phyloP scores from a whole-genome alignment of 2,797 vertebrate species.

The Mormyrus hasselquistii region DNA sequence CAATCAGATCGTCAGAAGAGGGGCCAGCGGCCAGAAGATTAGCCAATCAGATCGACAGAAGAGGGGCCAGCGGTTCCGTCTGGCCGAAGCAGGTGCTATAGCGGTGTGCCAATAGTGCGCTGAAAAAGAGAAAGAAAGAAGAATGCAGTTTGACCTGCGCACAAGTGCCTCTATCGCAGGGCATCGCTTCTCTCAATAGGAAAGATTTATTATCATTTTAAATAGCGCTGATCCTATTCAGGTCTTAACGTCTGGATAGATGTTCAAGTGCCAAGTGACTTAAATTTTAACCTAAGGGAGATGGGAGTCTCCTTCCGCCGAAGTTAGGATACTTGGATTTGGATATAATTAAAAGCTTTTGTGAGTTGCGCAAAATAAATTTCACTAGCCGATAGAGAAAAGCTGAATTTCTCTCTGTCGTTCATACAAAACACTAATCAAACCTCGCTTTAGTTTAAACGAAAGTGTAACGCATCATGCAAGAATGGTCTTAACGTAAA shows the following conservation, averaged over 20 bases:
- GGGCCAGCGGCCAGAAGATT: conserved; percentile 65
- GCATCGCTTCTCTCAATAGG: conserved; percentile 6
- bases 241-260: background rate
- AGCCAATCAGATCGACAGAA: conserved; percentile 69
- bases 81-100: conserved; percentile 65
- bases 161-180: conserved; percentile 15
- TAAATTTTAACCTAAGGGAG: conserved; percentile 4
- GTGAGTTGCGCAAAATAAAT: background rate
- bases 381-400: background rate
- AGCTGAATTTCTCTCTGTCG: background rate
- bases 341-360: background rate
- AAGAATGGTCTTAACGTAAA: background rate
- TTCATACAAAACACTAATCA: background rate
- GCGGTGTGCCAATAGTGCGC: conserved; percentile 58
- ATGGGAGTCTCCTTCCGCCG: background rate
- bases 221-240: background rate
- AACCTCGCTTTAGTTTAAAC: background rate
- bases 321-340: background rate
- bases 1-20: conserved; percentile 61
- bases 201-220: conserved; percentile 9
- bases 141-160: conserved; percentile 16
- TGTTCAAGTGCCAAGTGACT: background rate
- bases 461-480: background rate
- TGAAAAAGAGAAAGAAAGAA: conserved; percentile 19
- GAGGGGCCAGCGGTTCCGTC: conserved; percentile 69